Evolutionary conservation across 2,797 vertebrate species (phyloP).

Genomic region (Channallabes apus): DNA sequence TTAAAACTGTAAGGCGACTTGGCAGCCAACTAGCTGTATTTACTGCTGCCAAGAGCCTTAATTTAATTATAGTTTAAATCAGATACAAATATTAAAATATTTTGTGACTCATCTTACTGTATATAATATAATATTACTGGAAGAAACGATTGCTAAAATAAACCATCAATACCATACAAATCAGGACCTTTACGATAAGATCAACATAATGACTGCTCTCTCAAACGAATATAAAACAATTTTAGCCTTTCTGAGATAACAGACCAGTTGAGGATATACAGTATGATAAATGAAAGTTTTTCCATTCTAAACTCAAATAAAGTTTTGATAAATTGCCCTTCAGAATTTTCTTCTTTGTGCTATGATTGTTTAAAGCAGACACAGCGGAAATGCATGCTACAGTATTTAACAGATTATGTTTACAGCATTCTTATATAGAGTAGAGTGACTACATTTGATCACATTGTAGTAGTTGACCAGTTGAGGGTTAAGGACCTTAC

Average conservation of each 20-base stretch:
- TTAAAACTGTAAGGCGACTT: no score
- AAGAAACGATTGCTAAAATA: no score
- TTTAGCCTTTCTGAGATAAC: background rate
- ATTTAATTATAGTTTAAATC: background rate
- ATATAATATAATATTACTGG: no score
- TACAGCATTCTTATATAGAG: no score
- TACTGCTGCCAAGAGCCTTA: background rate
- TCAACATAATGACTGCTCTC: no score
- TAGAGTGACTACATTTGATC: no score
- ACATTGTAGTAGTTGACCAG: no score
- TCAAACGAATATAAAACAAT: background rate
- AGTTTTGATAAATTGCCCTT: background rate
- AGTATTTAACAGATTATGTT: constrained; percentile 26
- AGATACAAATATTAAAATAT: background rate
- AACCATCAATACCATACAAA: no score
- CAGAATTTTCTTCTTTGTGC: background rate
- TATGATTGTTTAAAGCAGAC: constrained; percentile 19
- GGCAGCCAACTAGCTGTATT: background rate
- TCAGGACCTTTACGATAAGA: no score
- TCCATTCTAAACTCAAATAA: background rate
- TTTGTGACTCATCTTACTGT: background rate
- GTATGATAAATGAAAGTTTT: background rate
- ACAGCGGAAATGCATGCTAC: constrained; percentile 5
- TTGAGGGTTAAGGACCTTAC: no score
- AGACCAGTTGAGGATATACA: background rate